A percentile compares a stretch with the other conserved stretches of the same genome.
phyloP scores from a whole-genome alignment of 1,140 invertebrate species.

The Drosophila parabipectinata region DNA sequence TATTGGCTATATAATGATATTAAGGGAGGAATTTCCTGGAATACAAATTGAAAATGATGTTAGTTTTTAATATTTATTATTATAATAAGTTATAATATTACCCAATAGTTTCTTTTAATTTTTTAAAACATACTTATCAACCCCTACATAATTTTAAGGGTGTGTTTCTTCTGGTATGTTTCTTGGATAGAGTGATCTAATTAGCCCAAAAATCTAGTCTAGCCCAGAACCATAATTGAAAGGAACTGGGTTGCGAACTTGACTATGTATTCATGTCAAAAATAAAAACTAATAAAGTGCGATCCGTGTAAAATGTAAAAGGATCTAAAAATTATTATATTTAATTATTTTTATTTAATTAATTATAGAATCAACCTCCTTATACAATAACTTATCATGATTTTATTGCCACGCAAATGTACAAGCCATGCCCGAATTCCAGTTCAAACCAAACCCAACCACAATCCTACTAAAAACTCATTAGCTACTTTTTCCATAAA shows the following conservation, averaged over 20 bases:
- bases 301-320: background rate
- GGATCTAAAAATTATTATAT: background rate
- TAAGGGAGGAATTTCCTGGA: background rate
- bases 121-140: background rate
- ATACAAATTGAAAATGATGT: too few species aligned
- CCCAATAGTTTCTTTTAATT: background rate
- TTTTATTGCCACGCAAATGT: conserved; percentile 21
- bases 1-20: background rate
- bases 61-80: too few species aligned
- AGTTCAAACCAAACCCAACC: conserved; percentile 20
- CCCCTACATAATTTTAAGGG: background rate
- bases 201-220: background rate
- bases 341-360: too few species aligned
- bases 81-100: too few species aligned
- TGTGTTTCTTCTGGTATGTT: background rate
- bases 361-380: background rate
- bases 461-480: background rate
- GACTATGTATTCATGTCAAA: background rate
- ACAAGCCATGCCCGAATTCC: conserved; percentile 8
- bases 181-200: background rate
- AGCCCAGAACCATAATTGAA: background rate
- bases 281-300: background rate
- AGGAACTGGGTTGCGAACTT: background rate
- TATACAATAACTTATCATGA: too few species aligned
- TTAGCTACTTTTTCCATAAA: background rate